Evolutionary conservation across 2,113 vertebrate species (phyloP).

Genomic region (Chloropsis cyanopogon): DNA sequence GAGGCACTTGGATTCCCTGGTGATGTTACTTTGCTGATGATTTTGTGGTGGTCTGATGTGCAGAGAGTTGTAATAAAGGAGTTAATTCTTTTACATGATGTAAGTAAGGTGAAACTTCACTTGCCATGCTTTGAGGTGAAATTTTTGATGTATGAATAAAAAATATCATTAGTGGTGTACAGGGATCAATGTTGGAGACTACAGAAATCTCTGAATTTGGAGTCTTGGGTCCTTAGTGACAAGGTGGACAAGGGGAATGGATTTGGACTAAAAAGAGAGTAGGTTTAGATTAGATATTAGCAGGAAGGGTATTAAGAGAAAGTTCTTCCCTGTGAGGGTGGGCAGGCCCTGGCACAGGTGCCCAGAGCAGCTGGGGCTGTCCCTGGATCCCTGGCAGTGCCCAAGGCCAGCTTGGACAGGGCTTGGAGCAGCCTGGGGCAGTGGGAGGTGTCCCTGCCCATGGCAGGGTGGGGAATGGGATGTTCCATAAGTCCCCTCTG

Average conservation of each 20-base stretch:
- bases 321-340: background rate
- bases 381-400: background rate
- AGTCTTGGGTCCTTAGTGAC: background rate
- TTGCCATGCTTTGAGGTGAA: background rate
- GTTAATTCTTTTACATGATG: background rate
- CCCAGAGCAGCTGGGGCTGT: background rate
- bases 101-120: background rate
- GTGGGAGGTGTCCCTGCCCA: background rate
- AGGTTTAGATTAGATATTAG: background rate
- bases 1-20: background rate
- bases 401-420: fast-evolving
- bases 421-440: fast-evolving
- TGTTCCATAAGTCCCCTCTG: background rate
- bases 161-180: background rate
- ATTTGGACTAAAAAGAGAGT: background rate
- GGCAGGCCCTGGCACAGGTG: background rate
- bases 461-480: fast-evolving
- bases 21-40: background rate
- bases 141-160: background rate
- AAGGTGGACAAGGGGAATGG: background rate
- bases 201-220: background rate
- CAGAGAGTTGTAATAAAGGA: background rate
- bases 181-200: background rate
- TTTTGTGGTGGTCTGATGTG: background rate
- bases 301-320: background rate